Evolutionary conservation across 2,888 invertebrate genomes (phyloP).

Genomic region (Andrena camellia): DNA sequence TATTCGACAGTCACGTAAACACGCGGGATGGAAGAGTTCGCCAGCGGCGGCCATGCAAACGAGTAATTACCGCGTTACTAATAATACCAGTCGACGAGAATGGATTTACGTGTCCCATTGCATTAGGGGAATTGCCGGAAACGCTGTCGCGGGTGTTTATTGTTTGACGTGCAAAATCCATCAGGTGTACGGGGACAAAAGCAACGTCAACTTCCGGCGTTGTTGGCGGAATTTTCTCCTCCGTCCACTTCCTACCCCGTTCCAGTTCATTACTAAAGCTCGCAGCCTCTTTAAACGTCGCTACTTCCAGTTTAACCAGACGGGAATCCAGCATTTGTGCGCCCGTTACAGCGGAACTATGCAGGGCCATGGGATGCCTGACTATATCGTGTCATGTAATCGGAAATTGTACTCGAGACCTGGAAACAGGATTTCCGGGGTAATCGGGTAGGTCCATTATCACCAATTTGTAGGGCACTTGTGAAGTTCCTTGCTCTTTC

Average conservation of each 20-base stretch:
- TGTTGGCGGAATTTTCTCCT: slow-evolving; percentile 19
- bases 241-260: slow-evolving; percentile 7
- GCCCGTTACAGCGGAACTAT: too few relatives aligned
- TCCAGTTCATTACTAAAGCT: slow-evolving; percentile 18
- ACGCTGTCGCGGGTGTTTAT: slow-evolving; percentile 25
- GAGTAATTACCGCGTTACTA: slow-evolving; percentile 48
- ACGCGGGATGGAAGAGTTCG: not conserved
- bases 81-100: slow-evolving; percentile 37
- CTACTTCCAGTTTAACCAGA: not conserved
- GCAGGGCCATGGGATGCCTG: too few relatives aligned
- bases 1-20: not conserved
- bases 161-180: slow-evolving; percentile 47
- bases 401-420: too few relatives aligned
- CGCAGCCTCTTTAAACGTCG: not conserved
- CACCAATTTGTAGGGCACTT: not conserved
- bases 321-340: not conserved
- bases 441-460: not conserved
- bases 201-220: not conserved
- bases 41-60: slow-evolving; percentile 43
- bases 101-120: slow-evolving; percentile 40
- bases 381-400: too few relatives aligned
- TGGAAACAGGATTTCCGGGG: too few relatives aligned
- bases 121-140: slow-evolving; percentile 52
- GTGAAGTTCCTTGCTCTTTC: not conserved
- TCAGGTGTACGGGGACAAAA: slow-evolving; percentile 24